Base-by-base conservation (phyloP, 2,888 invertebrate genomes). In the Rotaria magnacalcarata region DNA sequence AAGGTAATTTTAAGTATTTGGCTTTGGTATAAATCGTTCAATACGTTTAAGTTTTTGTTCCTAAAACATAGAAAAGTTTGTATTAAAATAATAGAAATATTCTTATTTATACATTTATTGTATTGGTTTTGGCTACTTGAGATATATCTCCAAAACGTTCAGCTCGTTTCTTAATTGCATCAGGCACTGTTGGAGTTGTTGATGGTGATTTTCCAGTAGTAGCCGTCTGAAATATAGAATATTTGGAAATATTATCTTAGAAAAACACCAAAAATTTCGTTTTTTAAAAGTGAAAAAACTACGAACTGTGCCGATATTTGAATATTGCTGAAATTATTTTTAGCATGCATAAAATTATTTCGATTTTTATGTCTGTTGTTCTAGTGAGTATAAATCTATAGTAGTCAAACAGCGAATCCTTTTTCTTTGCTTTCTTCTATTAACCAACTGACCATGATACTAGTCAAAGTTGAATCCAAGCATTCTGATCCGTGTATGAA, bases 91-190 rank as follows among this genome's bases (percentile, higher is more conserved):
- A 24, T 50, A 56, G 8, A 56, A 56, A 4, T 3, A 60, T 8
- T 60, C 4, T 6, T 1, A 34, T 34, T 41, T 11, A 11, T 80
- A 47, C 80, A 80, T 80, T 80, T 21, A n/a, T 11, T 47, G 21
- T 80, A n/a, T 47, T 80, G 4, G n/a, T 7, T 47, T 80, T 80
- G 3, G 80, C 43, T n/a, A 47, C n/a, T 47, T 80, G 8, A n/a
- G 47, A 80, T 47, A 47, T n/a, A 80, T 24, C n/a, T n/a, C 80
- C 80, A 47, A 80, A 80, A 47, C 47, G 24, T n/a, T 47, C n/a
- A 24, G 47, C 5, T 47, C 80, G 7, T 47, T n/a, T 80, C 34
- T 80, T 21, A 80, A n/a, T n/a, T 7, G 47, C 80, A 80, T 80
- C 43, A 24, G 47, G 34, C 14, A 47, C 3, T n/a, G 6, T 5